Evolutionary conservation across 1,140 invertebrate genomes (phyloP), one percentile per base, ranked within the genome.

Genomic region (Euura saliciscinereae): DNA sequence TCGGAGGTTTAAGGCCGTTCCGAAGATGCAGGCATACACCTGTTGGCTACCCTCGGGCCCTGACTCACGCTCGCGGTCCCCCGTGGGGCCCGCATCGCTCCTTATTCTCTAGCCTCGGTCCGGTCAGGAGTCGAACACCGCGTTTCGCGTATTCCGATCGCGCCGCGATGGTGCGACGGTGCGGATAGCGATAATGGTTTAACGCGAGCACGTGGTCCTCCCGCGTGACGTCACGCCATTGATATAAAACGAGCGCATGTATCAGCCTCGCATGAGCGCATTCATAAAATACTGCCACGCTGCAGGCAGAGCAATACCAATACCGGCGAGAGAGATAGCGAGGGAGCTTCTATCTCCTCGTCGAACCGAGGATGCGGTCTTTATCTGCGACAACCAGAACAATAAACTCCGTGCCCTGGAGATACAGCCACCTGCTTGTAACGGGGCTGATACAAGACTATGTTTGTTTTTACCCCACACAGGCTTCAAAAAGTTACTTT

Each of bases 141-240:
- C 51, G 51, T 59, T 28, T 1, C 28, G 28, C 28, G 28, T 28
- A 28, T 28, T 28, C 28, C 28, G 28, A 28, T 28, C 28, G 28
- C 28, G 28, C 28, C 28, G 28, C 28, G 28, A 1, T 28, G 28
- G 28, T 28, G 28, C 28, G 28, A 1, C 1, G 28, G 28, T 28
- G 28, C 28, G 28, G 73, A 74, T 75, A 68, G 66, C 65, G 45
- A 43, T 68, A 68, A 45, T 59, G 59, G 73, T 46, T 77, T 74
- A 76, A 79, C 78, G 77, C 80, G 76, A 73, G 71, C 74, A 66
- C 71, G 45, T 59, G 13, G 65, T 65, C 65, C 68, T 65, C 65
- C 70, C 68, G 70, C 43, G 71, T 83, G 78, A 81, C 76, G 81
- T 80, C 78, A 68, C 71, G 72, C 77, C 79, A 78, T 82, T 82